These are phyloP conservation scores for Halichoeres trimaculatus DNA, from an alignment of 2,113 vertebrate species.

Conservation along the genomic window DNA sequence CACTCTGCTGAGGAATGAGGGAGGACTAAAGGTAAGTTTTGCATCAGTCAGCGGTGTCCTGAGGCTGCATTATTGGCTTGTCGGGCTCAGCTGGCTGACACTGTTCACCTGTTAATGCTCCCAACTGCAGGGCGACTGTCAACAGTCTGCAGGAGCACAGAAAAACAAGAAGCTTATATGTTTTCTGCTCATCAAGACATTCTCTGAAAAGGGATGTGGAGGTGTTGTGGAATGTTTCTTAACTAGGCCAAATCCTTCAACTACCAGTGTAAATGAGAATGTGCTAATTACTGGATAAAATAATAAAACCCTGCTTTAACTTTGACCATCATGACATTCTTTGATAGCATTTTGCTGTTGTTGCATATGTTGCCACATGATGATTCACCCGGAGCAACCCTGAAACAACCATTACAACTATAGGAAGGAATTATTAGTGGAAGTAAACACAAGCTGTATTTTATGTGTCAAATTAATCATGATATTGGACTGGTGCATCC, in stretches of 20 bases:
- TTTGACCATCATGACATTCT: too few relatives aligned
- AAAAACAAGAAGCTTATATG: not conserved
- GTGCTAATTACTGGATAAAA: too few relatives aligned
- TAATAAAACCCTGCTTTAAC: too few relatives aligned
- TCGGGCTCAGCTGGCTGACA: conserved; percentile 54
- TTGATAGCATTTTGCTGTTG: too few relatives aligned
- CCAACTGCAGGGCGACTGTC: conserved; percentile 32
- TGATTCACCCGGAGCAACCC: not conserved
- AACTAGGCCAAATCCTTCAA: too few relatives aligned
- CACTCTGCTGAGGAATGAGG: conserved; percentile 34
- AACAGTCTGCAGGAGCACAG: conserved; percentile 23
- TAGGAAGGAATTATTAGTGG: not conserved
- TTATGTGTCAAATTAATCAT: not conserved
- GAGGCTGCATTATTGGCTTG: conserved; percentile 51
- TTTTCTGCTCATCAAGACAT: not conserved
- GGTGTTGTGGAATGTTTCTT: not conserved
- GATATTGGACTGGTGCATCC: not conserved
- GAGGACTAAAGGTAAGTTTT: conserved; percentile 56
- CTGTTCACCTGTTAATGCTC: conserved; percentile 65
- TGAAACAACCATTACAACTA: not conserved
- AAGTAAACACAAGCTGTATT: not conserved
- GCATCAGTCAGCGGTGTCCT: conserved; percentile 64
- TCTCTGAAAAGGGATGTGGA: conserved; percentile 4
- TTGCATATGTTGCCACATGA: too few relatives aligned
- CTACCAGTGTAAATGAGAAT: too few relatives aligned